Evolutionary conservation across 1,140 invertebrate species (phyloP).

Genomic region (Drosophila aff.): DNA sequence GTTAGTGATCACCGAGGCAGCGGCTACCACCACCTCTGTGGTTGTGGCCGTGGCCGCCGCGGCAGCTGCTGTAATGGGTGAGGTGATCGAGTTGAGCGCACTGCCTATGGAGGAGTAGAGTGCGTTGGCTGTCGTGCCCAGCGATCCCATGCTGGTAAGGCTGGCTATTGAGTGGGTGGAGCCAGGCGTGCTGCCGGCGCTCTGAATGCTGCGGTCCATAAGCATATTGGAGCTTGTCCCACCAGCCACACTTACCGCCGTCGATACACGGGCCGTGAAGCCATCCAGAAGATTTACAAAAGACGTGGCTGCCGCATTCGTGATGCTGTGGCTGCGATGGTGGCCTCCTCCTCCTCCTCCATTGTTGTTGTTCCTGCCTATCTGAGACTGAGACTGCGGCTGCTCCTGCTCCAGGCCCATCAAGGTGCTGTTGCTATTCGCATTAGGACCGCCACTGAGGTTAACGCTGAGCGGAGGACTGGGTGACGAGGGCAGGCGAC

Average conservation of each 20-base stretch:
- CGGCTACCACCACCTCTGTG: constrained; percentile 73
- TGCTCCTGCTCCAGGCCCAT: constrained; percentile 33
- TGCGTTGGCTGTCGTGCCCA: constrained; percentile 81
- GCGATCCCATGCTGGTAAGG: constrained; percentile 72
- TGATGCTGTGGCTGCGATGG: constrained; percentile 74
- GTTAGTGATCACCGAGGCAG: constrained; percentile 80
- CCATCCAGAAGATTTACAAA: constrained; percentile 78
- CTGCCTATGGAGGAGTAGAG: constrained; percentile 81
- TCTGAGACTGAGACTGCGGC: constrained; percentile 19
- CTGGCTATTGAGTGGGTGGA: constrained; percentile 75
- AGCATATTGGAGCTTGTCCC: constrained; percentile 41
- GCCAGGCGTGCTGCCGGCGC: constrained; percentile 73
- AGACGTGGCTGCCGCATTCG: constrained; percentile 73
- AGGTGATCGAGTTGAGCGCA: constrained; percentile 79
- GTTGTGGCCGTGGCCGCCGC: constrained; percentile 78
- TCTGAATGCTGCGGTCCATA: constrained; percentile 68
- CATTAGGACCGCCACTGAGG: constrained; percentile 66
- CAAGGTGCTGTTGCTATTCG: constrained; percentile 47
- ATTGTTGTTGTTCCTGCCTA: constrained; percentile 39
- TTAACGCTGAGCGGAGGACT: constrained; percentile 58
- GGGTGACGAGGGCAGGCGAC: constrained; percentile 58
- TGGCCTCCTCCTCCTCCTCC: constrained; percentile 49
- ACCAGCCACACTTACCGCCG: constrained; percentile 66
- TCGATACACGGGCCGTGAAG: constrained; percentile 74
- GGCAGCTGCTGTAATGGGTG: constrained; percentile 75